phyloP scores from a whole-genome alignment of 2,113 vertebrate genomes.

The Notechis scutatus region DNA sequence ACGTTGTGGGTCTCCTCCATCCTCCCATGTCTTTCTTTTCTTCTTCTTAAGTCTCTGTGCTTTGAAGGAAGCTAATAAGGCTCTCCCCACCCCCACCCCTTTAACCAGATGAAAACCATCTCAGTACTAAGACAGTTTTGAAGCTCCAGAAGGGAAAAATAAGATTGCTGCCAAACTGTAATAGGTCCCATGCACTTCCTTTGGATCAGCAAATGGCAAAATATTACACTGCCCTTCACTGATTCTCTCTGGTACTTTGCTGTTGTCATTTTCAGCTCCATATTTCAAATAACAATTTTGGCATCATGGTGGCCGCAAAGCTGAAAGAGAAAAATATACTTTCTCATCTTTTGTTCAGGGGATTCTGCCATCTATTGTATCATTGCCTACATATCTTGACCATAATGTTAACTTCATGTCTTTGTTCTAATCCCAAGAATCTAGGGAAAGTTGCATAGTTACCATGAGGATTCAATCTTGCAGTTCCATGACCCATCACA shows the following conservation, averaged over 20 bases:
- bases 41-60: slow-evolving; percentile 37
- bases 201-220: slow-evolving; percentile 61
- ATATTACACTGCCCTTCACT: slow-evolving; percentile 49
- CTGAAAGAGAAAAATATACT: slow-evolving; percentile 44
- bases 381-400: background rate
- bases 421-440: background rate
- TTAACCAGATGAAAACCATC: slow-evolving; percentile 67
- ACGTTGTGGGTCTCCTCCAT: slow-evolving; percentile 51
- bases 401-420: background rate
- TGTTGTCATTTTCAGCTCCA: slow-evolving; percentile 39
- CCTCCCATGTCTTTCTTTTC: slow-evolving; percentile 40
- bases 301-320: slow-evolving; percentile 43
- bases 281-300: slow-evolving; percentile 61
- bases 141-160: slow-evolving; percentile 72
- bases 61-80: slow-evolving; percentile 68
- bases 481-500: background rate
- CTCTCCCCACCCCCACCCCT: slow-evolving; percentile 50
- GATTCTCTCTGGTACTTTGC: slow-evolving; percentile 35
- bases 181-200: slow-evolving; percentile 66
- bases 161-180: slow-evolving; percentile 72
- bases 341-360: slow-evolving; percentile 59
- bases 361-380: slow-evolving; percentile 49
- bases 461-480: background rate
- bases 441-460: background rate
- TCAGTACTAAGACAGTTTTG: slow-evolving; percentile 62